Base-by-base conservation (phyloP, 2,113 vertebrate genomes). In the Parotia lawesii region DNA sequence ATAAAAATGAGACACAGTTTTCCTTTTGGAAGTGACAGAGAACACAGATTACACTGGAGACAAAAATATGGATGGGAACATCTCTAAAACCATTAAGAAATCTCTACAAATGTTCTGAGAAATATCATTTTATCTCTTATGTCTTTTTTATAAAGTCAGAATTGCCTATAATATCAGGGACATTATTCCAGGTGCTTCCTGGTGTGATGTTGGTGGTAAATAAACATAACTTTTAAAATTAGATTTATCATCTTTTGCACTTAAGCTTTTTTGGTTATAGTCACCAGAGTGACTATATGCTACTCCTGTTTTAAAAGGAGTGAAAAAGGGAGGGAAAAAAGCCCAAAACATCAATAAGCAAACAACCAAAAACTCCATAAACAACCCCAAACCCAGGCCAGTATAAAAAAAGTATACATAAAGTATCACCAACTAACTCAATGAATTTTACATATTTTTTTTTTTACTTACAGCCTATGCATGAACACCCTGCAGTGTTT, bases 381-480 rank as follows among this genome's bases (percentile, higher is more conserved):
- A 40, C 40, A 40, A 40, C 40, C 40, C 5, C 40, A 40, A 40
- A 40, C 40, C 12, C 40, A 40, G 40, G 40, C 40, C 40, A 40
- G 40, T 40, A 40, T 40, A 13, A 40, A 40, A 40, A 40, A 40
- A 40, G 40, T 40, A 40, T 40, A 40, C 40, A 5, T 40, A 40
- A 40, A 40, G 13, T 57, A 58, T 15, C 65, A 60, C 61, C 44
- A 71, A 29, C 9, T 28, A 60, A 42, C 4, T 67, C 37, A 44
- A 17, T 0, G 0, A 44, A 37, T 65, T 73, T 72, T 10, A 37
- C 9, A 9, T 12, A 2, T 2, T 24, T 25, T 47, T 69, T 73
- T 48, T 53, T 42, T 44, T 27, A 16, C 24, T 62, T 65, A 19
- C 22, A 65, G n/a, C 28, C n/a, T 37, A 7, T 42, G 24, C 58